Evolutionary conservation across 2,888 invertebrate species (phyloP).

Genomic region (Agapostemon virescens): DNA sequence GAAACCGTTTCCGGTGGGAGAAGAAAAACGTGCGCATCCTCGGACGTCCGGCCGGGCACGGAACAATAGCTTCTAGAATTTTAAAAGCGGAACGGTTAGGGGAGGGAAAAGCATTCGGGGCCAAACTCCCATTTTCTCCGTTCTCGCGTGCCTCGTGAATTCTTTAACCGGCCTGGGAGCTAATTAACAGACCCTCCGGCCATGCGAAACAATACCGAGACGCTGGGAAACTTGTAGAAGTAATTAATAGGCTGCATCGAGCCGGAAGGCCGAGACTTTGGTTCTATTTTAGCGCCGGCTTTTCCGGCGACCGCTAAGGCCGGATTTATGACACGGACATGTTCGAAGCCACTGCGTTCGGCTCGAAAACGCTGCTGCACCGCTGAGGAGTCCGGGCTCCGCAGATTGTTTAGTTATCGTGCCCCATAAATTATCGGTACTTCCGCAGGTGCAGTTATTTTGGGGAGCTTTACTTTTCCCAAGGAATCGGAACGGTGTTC

Average conservation of each 20-base stretch:
- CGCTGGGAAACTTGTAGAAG: background rate
- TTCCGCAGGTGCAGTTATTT: background rate
- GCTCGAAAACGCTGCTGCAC: background rate
- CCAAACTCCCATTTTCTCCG: background rate
- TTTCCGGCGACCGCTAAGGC: background rate
- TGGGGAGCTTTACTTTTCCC: background rate
- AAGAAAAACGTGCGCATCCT: background rate
- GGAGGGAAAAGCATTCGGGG: background rate
- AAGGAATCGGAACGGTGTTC: background rate
- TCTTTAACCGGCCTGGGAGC: slow-evolving; percentile 23
- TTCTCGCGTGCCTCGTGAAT: slow-evolving; percentile 11
- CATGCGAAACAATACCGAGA: slow-evolving; percentile 1
- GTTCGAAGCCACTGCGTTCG: background rate
- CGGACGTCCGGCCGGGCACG: background rate
- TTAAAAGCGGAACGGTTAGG: background rate
- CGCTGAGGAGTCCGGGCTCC: background rate
- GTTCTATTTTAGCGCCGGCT: background rate
- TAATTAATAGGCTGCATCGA: slow-evolving; percentile 23
- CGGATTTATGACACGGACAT: slow-evolving; percentile 6
- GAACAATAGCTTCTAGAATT: slow-evolving; percentile 6
- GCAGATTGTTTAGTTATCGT: background rate
- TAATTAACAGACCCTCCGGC: slow-evolving; percentile 31
- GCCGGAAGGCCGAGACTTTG: slow-evolving; percentile 6
- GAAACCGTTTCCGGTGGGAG: background rate
- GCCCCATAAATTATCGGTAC: background rate